Percentiles rank a stretch among this genome's conserved stretches.
Conservation (phyloP, 2,113 vertebrate genomes). For the Falco punctatus region DNA sequence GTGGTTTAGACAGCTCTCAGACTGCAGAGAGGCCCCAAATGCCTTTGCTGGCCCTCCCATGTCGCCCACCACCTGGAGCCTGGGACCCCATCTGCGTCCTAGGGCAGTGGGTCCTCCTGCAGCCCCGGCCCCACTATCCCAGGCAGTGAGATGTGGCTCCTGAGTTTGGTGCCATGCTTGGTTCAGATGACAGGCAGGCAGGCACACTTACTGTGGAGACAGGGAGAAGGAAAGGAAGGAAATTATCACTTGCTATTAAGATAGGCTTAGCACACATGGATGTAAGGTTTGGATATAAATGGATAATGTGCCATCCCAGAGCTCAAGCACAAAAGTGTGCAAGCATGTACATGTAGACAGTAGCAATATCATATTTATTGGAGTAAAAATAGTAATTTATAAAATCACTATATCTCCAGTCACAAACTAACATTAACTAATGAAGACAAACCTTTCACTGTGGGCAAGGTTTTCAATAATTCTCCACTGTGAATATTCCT, state of each 20-base stretch:
- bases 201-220: neutral
- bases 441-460: neutral
- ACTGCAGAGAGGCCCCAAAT: neutral
- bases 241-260: neutral
- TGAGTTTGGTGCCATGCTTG: accelerated
- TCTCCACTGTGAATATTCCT: neutral
- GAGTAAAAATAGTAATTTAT: neutral
- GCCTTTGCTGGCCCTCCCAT: accelerated
- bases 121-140: accelerated
- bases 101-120: accelerated
- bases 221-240: neutral
- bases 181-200: neutral
- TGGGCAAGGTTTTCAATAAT: neutral
- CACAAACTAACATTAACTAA: neutral
- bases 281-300: neutral
- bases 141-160: neutral
- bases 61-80: neutral
- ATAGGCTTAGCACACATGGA: neutral
- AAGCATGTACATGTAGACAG: neutral
- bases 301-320: accelerated
- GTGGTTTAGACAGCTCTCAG: neutral
- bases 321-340: neutral
- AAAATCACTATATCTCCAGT: neutral
- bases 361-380: neutral
- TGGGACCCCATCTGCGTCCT: neutral